Conservation (phyloP, 2,113 vertebrate species). For the Spilogale gracilis region DNA sequence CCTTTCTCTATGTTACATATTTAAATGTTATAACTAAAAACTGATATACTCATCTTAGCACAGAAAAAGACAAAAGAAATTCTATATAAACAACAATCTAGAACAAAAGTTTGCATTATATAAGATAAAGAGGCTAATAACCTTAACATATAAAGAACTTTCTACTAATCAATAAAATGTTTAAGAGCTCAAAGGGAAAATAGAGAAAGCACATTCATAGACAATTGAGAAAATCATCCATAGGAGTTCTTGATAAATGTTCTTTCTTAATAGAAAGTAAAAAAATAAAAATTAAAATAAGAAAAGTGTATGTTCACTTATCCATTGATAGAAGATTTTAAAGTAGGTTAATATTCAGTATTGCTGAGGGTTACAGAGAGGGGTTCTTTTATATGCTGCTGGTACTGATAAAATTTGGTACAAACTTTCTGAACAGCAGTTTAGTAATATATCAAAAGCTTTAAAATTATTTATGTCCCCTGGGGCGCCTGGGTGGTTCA, state of each 20-base stretch:
- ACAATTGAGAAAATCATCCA: background rate
- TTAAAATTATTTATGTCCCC: background rate
- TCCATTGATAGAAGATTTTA: background rate
- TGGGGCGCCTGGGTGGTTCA: too few relatives aligned
- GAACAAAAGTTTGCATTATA: background rate
- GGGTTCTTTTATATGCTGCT: background rate
- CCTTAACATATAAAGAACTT: background rate
- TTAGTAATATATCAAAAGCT: background rate
- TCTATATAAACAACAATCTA: background rate
- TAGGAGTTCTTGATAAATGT: conserved; percentile 39
- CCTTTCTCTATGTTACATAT: background rate
- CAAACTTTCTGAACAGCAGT: background rate
- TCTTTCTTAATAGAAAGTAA: conserved; percentile 47
- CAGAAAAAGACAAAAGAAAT: conserved; percentile 11
- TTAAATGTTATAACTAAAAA: conserved; percentile 39
- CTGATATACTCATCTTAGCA: background rate
- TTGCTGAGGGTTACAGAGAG: background rate
- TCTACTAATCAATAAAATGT: background rate
- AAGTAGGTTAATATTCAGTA: background rate
- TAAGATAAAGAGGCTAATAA: background rate
- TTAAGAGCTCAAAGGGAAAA: background rate
- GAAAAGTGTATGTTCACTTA: background rate
- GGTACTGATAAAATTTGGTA: background rate
- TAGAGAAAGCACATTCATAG: background rate
- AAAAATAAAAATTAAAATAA: conserved; percentile 1